Conservation (phyloP, 2,797 vertebrate species). For the Labeo calbasu region DNA sequence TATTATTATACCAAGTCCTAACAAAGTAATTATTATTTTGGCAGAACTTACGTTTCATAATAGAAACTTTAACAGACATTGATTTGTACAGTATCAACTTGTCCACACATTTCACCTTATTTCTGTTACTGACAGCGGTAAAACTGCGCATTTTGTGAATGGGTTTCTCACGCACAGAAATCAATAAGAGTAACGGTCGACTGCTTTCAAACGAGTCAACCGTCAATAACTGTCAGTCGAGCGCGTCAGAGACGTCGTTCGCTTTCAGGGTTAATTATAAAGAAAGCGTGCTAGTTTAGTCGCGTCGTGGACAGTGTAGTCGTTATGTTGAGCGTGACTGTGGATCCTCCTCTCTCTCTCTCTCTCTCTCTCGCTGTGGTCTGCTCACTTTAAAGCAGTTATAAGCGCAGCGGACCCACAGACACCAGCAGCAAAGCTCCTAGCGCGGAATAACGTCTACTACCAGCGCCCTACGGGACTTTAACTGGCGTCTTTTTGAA, state of each 20-base stretch:
- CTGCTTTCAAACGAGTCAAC: not conserved
- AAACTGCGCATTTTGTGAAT: slow-evolving; percentile 1
- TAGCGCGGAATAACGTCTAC: slow-evolving; percentile 54
- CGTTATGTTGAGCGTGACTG: slow-evolving; percentile 13
- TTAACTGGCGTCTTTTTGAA: slow-evolving; percentile 57
- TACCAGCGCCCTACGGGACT: slow-evolving; percentile 65
- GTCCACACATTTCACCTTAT: not conserved
- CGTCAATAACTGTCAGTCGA: not conserved
- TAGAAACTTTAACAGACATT: not conserved
- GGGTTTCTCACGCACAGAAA: not conserved
- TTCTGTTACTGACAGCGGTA: not conserved
- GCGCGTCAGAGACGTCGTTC: not conserved
- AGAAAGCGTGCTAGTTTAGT: not conserved
- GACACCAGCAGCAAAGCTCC: slow-evolving; percentile 61
- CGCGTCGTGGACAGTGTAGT: not conserved
- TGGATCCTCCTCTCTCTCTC: slow-evolving; percentile 4
- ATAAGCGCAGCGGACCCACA: slow-evolving; percentile 41
- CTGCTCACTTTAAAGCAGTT: slow-evolving; percentile 74
- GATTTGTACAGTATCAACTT: not conserved
- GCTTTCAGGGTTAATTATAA: not conserved
- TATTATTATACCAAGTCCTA: not conserved
- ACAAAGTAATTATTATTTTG: not conserved
- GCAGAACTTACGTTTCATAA: not conserved
- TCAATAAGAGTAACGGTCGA: not conserved
- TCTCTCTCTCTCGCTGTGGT: slow-evolving; percentile 58